These are phyloP conservation scores for Herpetotheres cachinnans DNA, from an alignment of 2,113 vertebrate species.

Conservation along the genomic window DNA sequence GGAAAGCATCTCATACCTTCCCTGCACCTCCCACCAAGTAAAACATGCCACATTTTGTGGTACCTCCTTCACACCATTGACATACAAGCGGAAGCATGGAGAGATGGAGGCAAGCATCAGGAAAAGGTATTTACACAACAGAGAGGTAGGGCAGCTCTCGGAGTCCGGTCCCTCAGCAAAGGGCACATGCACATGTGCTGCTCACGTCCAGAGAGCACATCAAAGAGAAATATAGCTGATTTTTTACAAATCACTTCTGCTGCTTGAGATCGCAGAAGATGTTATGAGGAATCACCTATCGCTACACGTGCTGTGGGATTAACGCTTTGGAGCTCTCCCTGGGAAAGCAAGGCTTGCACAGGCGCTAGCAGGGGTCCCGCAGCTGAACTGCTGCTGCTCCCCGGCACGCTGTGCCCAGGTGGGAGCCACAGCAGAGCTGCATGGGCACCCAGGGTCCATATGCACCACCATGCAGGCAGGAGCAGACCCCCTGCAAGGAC, in stretches of 20 bases:
- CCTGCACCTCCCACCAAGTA: background rate
- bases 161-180: background rate
- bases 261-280: background rate
- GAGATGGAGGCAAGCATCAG: background rate
- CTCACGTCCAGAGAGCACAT: fast-evolving
- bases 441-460: fast-evolving
- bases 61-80: background rate
- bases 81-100: background rate
- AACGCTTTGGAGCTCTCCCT: background rate
- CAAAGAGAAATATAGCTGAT: background rate
- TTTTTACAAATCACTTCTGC: background rate
- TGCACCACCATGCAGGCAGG: fast-evolving
- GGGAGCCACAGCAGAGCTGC: background rate
- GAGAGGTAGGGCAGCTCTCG: background rate
- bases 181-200: fast-evolving
- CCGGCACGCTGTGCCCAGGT: background rate
- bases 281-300: background rate
- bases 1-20: background rate
- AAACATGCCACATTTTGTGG: fast-evolving
- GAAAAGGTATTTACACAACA: background rate
- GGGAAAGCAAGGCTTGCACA: background rate
- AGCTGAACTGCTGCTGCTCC: background rate
- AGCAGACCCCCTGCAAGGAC: fast-evolving
- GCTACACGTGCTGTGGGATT: background rate
- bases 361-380: background rate